Evolutionary conservation across 1,140 invertebrate genomes (phyloP).

Genomic region (Bombus pyrosoma): DNA sequence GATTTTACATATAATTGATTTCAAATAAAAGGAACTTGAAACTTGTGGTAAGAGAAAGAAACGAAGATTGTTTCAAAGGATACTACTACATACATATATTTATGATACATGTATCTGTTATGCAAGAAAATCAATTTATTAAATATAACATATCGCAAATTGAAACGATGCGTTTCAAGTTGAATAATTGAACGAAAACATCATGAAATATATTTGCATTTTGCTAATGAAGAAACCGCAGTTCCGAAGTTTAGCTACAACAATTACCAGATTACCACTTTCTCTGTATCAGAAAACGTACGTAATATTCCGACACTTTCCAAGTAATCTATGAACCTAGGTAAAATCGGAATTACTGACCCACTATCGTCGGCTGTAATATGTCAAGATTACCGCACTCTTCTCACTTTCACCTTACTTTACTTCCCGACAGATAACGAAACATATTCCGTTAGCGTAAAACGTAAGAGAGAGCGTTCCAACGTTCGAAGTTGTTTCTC

Average conservation of each 20-base stretch:
- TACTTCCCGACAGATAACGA: slow-evolving; percentile 38
- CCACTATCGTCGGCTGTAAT: background rate
- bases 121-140: too few species aligned
- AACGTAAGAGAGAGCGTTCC: slow-evolving; percentile 62
- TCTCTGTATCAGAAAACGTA: background rate
- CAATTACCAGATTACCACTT: background rate
- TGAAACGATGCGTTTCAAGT: too few species aligned
- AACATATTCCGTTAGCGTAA: slow-evolving; percentile 59
- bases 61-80: background rate
- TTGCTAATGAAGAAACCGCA: background rate
- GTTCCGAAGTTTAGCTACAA: background rate
- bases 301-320: background rate
- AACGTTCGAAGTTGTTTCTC: background rate
- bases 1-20: background rate
- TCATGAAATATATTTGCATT: background rate
- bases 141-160: too few species aligned
- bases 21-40: background rate
- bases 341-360: background rate
- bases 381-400: slow-evolving; percentile 37
- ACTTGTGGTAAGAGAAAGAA: background rate
- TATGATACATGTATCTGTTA: too few species aligned
- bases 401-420: slow-evolving; percentile 56
- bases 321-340: background rate
- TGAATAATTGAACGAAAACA: too few species aligned
- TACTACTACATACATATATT: too few species aligned